Base-by-base conservation (phyloP, 2,797 vertebrate genomes). In the Synaphobranchus kaupii region DNA sequence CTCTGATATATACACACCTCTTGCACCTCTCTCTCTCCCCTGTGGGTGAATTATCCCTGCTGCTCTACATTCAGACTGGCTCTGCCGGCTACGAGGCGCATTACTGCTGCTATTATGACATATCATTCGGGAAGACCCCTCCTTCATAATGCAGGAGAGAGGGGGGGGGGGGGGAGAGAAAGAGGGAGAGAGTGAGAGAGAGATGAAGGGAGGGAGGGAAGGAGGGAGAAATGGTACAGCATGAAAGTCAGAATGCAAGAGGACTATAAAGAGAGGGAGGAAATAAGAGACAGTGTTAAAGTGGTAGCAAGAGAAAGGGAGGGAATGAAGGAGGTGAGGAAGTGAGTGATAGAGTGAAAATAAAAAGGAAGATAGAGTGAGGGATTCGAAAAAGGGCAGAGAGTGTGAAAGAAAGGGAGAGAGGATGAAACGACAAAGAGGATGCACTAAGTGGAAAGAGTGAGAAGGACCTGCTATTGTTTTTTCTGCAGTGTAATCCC, bases 11-110 rank as follows among this genome's bases (percentile, higher is more conserved):
- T 31, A 50, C n/a, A 25, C 44, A 17, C 63, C 9, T 22, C 83
- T 60, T 89, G 83, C 87, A 87, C 86, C 91, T 89, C n/a, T 86
- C 91, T 86, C 91, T 85, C 76, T 86, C 88, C 86, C 88, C 92
- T 28, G 17, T 44, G 10, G 78, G 44, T 44, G 71, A 39, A 31
- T 5, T 73, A 73, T 73, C 68, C 5, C 28, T 4, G 31, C 31
- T 39, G 28, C 28, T 73, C 2, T 34, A 13, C 60, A 22, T 66
- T 66, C 60, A 66, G 25, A 66, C 60, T 22, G 60, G 60, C 60
- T 22, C 12, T 15, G 31, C 68, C 34, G 68, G 28, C 12, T 34
- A 31, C 3, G 68, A 39, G 9, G 34, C 68, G 13, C 68, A 73
- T 73, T 73, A 73, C 68, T 31, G 68, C 68, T 73, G 68, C 28